Percentiles rank a stretch among this genome's conserved stretches.
Conservation (phyloP, 2,888 invertebrate genomes). For the Noctua fimbriata region DNA sequence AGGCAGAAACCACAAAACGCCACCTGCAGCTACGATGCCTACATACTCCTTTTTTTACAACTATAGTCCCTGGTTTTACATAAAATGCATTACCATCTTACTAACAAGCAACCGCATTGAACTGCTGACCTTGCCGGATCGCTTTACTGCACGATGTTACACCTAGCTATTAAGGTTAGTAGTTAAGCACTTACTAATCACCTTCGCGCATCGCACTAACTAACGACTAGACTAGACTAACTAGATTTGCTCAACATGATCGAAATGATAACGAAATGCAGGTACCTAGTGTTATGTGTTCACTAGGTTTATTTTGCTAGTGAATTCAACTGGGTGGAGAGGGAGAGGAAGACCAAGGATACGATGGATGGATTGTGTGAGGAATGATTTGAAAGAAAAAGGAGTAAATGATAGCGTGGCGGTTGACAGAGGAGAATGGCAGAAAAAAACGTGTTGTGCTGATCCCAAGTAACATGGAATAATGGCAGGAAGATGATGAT, state of each 20-base stretch:
- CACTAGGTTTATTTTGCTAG: background rate
- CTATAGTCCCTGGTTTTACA: background rate
- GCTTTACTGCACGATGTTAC: conserved; percentile 7
- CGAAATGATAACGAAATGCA: conserved; percentile 42
- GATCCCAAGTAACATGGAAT: too few species aligned
- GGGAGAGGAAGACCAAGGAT: background rate
- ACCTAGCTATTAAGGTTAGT: conserved; percentile 24
- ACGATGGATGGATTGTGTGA: too few species aligned
- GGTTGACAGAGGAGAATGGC: too few species aligned
- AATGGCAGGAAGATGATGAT: too few species aligned
- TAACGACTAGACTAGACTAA: conserved; percentile 51
- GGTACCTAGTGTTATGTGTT: background rate
- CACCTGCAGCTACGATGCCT: too few species aligned
- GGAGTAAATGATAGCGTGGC: too few species aligned
- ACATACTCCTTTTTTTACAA: background rate
- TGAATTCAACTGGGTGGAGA: background rate
- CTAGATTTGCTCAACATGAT: conserved; percentile 56
- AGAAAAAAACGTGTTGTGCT: too few species aligned
- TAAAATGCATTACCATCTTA: background rate
- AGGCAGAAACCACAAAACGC: background rate
- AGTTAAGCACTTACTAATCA: conserved; percentile 48
- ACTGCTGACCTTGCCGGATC: conserved; percentile 5
- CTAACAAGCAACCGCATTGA: conserved; percentile 24
- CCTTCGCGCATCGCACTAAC: conserved; percentile 41
- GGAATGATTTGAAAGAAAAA: too few species aligned